Percentiles rank a stretch among this genome's conserved stretches.
These are phyloP conservation scores for Plutomurus gul DNA, from an alignment of 1,140 invertebrate species.

Conservation along the genomic window DNA sequence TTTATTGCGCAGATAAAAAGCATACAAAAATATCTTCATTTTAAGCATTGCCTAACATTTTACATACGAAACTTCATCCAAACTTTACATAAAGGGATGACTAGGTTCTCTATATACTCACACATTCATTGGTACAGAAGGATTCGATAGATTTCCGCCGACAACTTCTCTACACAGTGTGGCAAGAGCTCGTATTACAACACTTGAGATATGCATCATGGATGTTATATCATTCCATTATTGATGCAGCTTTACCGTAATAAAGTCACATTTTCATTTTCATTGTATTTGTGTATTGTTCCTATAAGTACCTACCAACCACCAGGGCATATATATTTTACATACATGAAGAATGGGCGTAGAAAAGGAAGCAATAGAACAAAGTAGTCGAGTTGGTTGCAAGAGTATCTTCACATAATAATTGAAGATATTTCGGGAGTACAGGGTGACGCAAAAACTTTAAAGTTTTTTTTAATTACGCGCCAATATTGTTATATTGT, in stretches of 20 bases:
- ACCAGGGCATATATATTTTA: neutral
- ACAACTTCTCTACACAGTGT: neutral
- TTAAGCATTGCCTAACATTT: too few species aligned
- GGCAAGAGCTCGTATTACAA: neutral
- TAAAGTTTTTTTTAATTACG: too few species aligned
- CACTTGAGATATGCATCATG: too few species aligned
- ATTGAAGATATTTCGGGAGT: too few species aligned
- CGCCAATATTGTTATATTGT: too few species aligned
- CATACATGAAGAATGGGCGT: neutral
- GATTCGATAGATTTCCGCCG: neutral
- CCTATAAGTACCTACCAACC: neutral
- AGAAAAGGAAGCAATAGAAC: constrained; percentile 29
- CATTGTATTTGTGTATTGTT: neutral
- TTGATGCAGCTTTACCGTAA: constrained; percentile 4
- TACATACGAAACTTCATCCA: too few species aligned
- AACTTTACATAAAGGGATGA: too few species aligned
- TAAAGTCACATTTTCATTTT: neutral
- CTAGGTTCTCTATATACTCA: neutral
- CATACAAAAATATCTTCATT: too few species aligned
- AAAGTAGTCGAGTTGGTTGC: neutral
- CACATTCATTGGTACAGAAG: neutral
- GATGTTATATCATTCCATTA: constrained; percentile 10
- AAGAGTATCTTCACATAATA: neutral
- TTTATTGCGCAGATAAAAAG: too few species aligned
- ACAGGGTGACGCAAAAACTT: too few species aligned